These are phyloP conservation scores for Cryptosula pallasiana DNA, from an alignment of 2,888 invertebrate genomes.

Conservation along the genomic window DNA sequence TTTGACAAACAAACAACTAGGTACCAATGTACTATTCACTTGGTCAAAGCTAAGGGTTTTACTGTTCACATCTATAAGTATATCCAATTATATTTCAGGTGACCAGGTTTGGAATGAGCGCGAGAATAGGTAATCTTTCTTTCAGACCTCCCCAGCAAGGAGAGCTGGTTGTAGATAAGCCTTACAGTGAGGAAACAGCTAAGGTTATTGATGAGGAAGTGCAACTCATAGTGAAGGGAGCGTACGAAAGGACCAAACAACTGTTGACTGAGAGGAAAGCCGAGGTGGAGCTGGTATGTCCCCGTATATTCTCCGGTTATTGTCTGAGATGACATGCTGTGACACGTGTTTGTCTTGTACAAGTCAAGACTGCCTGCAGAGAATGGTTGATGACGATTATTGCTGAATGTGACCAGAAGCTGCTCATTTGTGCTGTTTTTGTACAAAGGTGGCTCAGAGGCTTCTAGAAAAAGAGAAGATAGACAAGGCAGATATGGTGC, in stretches of 20 bases:
- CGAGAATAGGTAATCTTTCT: slow-evolving; percentile 91
- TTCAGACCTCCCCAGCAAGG: slow-evolving; percentile 91
- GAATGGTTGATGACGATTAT: background rate
- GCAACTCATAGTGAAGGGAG: slow-evolving; percentile 66
- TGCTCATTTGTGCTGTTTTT: no score
- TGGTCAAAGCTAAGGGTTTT: no score
- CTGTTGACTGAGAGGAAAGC: slow-evolving; percentile 75
- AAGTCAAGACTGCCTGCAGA: no score
- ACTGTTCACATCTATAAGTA: no score
- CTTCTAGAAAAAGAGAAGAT: slow-evolving; percentile 89
- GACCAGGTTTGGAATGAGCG: slow-evolving; percentile 95
- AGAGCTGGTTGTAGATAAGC: slow-evolving; percentile 88
- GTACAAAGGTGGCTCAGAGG: slow-evolving; percentile 81
- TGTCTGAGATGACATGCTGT: no score
- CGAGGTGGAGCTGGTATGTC: slow-evolving; percentile 71
- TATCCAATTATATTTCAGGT: slow-evolving; percentile 62
- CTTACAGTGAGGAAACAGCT: slow-evolving; percentile 95
- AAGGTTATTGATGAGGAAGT: slow-evolving; percentile 83
- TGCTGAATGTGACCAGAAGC: no score
- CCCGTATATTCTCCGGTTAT: background rate
- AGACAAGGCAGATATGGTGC: slow-evolving; percentile 94
- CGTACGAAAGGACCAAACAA: slow-evolving; percentile 74
- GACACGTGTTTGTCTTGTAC: no score
- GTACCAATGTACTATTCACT: no score
- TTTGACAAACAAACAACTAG: no score